Base-by-base conservation (phyloP, 2,888 invertebrate species). In the Leptopilina drosophilae region DNA sequence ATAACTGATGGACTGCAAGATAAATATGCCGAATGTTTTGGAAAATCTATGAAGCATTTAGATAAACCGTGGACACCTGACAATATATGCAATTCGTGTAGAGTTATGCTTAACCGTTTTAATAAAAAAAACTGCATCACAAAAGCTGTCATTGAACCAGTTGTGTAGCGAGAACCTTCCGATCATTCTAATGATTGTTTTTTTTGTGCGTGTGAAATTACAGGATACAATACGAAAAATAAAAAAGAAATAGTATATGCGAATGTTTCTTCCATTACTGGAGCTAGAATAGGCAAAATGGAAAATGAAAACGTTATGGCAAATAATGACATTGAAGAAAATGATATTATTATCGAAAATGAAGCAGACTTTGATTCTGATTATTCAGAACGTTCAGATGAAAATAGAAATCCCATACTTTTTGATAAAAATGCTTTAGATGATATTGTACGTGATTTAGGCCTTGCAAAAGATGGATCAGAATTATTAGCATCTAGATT, bases 131-230 rank as follows among this genome's bases (percentile, higher is more conserved):
- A 56, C 12, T 11, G 56, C 56, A 56, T 56, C 12, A 12, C 11
- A 12, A 56, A 56, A 56, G 64, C 26, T 64, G 9, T 64, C 6
- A 64, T 64, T 64, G 64, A 64, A 26, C 64, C 64, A 64, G 26
- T 64, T 33, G 9, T 64, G 3, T 64, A 40, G 33, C 64, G 64
- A 33, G 64, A 64, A 33, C 64, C 64, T 64, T 26, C 9, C 1
- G 9, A 64, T 20, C 20, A 20, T 20, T 20, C 20, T 64, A 64
- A 6, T 26, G 64, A 64, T 26, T 64, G 64, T 64, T 64, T 26
- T 64, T 64, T 64, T 64, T 64, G 64, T 64, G 33, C 64, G 12
- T 64, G 64, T 64, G 33, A 64, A 11, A 33, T 64, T 26, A 12
- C 9, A 64, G 64, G 64, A 5, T 64, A 64, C 64, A 64, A 64